A percentile compares a stretch with the other conserved stretches of the same genome.
phyloP scores from a whole-genome alignment of 2,888 invertebrate species.

The Cinara cedri region DNA sequence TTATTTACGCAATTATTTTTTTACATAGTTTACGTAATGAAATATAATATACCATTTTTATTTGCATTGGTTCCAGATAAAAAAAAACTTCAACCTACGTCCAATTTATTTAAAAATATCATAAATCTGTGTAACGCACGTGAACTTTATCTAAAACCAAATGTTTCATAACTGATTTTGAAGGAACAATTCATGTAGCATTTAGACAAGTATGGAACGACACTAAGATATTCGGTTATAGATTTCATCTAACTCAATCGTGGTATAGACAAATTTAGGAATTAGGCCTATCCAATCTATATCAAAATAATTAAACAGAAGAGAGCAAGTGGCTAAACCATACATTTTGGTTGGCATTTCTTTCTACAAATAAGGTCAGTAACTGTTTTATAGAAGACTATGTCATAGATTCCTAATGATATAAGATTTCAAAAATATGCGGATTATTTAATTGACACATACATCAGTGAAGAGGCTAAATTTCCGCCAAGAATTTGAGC shows the following conservation, averaged over 20 bases:
- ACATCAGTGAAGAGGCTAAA: neutral
- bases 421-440: neutral
- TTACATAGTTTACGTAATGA: neutral
- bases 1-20: neutral
- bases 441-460: neutral
- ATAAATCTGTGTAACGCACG: neutral
- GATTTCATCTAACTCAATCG: neutral
- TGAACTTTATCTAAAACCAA: neutral
- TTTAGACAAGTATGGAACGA: neutral
- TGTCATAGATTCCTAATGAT: neutral
- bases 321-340: too few species aligned
- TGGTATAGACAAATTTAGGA: too few species aligned
- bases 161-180: slow-evolving; percentile 1
- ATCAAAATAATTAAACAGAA: slow-evolving; percentile 13
- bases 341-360: slow-evolving; percentile 6
- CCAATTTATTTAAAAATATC: slow-evolving; percentile 6
- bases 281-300: neutral
- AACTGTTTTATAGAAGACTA: neutral
- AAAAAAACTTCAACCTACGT: slow-evolving; percentile 18
- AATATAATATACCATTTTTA: neutral
- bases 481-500: neutral
- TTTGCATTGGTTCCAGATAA: slow-evolving; percentile 3
- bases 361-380: neutral
- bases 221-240: slow-evolving; percentile 1
- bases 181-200: neutral